Evolutionary conservation across 2,113 vertebrate genomes (phyloP).

Genomic region (Sceloporus undulatus): DNA sequence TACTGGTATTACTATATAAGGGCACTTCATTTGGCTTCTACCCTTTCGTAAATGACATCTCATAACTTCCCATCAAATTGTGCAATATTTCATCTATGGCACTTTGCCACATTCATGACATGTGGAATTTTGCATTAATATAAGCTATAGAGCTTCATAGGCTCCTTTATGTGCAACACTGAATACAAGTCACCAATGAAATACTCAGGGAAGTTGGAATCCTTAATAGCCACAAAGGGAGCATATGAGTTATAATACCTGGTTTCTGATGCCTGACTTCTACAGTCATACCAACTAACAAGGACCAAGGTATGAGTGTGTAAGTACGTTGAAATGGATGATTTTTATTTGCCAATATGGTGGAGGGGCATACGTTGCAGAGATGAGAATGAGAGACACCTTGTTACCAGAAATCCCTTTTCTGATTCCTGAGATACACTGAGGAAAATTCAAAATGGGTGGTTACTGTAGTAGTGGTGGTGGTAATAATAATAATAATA

Average conservation of each 20-base stretch:
- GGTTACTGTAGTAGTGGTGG: background rate
- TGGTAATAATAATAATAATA: background rate
- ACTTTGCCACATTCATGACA: slow-evolving; percentile 3
- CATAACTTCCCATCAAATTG: background rate
- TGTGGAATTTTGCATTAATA: background rate
- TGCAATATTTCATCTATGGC: slow-evolving; percentile 48
- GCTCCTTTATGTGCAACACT: slow-evolving; percentile 54
- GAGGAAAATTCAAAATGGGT: background rate
- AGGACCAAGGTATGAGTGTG: background rate
- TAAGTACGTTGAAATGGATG: background rate
- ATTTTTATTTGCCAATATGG: background rate
- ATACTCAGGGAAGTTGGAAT: background rate
- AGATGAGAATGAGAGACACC: background rate
- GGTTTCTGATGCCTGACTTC: background rate
- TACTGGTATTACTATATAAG: slow-evolving; percentile 37
- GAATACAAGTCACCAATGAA: slow-evolving; percentile 38
- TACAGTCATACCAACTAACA: background rate
- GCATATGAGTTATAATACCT: background rate
- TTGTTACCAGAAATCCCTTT: background rate
- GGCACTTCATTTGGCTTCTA: slow-evolving; percentile 21
- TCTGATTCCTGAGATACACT: background rate
- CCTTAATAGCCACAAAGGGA: background rate
- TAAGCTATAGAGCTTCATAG: slow-evolving; percentile 34
- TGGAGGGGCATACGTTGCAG: background rate
- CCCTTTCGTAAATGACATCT: slow-evolving; percentile 15